These are phyloP conservation scores for Vulpes ferrilata DNA, from an alignment of 2,113 vertebrate genomes.

Conservation along the genomic window DNA sequence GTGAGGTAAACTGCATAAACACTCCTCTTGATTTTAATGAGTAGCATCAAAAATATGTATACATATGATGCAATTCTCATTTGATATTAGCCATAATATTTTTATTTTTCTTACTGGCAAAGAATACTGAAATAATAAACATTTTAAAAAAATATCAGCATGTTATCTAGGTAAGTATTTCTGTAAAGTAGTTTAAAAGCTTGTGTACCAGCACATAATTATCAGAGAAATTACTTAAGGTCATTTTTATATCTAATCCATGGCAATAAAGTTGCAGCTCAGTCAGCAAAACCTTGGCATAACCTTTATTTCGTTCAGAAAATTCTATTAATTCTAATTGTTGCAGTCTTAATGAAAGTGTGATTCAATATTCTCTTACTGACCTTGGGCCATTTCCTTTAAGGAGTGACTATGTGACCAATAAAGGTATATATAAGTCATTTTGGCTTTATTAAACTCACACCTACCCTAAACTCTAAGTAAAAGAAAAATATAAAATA, in stretches of 20 bases:
- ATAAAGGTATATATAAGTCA: not conserved
- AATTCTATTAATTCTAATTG: slow-evolving; percentile 70
- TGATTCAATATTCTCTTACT: slow-evolving; percentile 65
- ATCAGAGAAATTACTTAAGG: slow-evolving; percentile 63
- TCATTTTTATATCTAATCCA: slow-evolving; percentile 60
- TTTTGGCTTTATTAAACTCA: slow-evolving; percentile 52
- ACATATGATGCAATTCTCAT: not conserved
- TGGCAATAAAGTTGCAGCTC: slow-evolving; percentile 53
- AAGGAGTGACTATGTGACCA: not conserved
- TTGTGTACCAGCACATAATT: slow-evolving; percentile 58
- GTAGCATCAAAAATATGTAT: slow-evolving; percentile 10
- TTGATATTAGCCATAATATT: slow-evolving; percentile 37
- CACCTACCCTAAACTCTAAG: not conserved
- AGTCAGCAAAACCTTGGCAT: slow-evolving; percentile 39
- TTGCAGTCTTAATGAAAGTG: slow-evolving; percentile 50
- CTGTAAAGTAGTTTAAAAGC: slow-evolving; percentile 51
- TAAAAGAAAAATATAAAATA: not conserved
- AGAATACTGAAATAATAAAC: slow-evolving; percentile 34
- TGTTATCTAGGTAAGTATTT: slow-evolving; percentile 51
- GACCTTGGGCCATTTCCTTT: slow-evolving; percentile 61
- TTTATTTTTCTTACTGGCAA: slow-evolving; percentile 29
- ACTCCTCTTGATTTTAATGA: slow-evolving; percentile 56
- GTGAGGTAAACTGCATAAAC: slow-evolving; percentile 43
- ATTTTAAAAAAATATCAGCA: not conserved
- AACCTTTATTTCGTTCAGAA: slow-evolving; percentile 30